Evolutionary conservation across 2,797 vertebrate species (phyloP), one percentile per base, ranked within the genome.

Genomic region (Pangasius sanitwongsei): DNA sequence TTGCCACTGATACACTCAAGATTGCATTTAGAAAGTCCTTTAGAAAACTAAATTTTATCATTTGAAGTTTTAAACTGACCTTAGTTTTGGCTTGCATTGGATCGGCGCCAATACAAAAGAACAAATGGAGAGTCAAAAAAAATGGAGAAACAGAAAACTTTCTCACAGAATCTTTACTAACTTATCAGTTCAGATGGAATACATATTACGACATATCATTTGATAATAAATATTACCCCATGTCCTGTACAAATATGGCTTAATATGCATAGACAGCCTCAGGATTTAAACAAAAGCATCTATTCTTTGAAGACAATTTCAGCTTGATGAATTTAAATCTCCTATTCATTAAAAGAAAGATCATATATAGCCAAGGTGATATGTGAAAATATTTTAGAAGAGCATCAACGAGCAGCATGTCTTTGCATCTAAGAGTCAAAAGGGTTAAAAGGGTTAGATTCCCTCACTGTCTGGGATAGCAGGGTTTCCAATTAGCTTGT

Each of bases 401-500:
- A 31, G 11, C 28, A 28, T 16, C 34, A 63, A 59, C 16, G 23
- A 13, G 37, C 53, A 34, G 55, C 20, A 44, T 63, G 77, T 34
- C 11, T 41, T 63, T 50, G 41, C 6, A 53, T 84, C 44, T 84
- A 15, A 53, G 59, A 80, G 85, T 87, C 67, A 50, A 16, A 53
- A 18, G 69, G 70, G 78, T 85, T 57, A 85, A 87, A 55, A 0
- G 28, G 20, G 70, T 86, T 82, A 63, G 70, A 81, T 74, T 48
- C 31, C 74, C 74, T 31, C 55, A 63, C 25, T 63, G 86, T 55
- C 81, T 86, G 31, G 59, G 69, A 85, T 83, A 70, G 72, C 81
- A 75, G 67, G 63, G 48, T 48, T 81, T 85, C 83, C 77, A 88
- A 89, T 93, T 87, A 85, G 92, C 59, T n/a, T 83, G 5, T 94